Base-by-base conservation (phyloP, 2,888 invertebrate species). In the Pyrrhia umbra region DNA sequence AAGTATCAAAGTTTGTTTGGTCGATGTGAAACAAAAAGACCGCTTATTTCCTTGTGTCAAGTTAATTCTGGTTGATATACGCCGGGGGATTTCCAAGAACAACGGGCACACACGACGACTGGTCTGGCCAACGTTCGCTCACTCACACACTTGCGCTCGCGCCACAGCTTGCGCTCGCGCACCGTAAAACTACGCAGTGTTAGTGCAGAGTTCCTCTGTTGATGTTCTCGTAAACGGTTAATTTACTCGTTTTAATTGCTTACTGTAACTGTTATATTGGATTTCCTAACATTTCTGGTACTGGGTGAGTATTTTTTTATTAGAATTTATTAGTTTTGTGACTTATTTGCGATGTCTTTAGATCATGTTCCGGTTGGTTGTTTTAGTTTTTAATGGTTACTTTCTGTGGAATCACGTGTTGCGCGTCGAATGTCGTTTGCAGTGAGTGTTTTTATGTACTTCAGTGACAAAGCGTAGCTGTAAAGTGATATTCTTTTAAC, bases 61-160 rank as follows among this genome's bases (percentile, higher is more conserved):
- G 23, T 57, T 42, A 50, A 55, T 45, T 61, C 34, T 46, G 16
- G 46, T 49, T 63, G 39, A 65, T 70, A 60, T 61, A 69, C 72
- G 76, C 65, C 15, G 43, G 75, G 82, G 83, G 56, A 80, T 84
- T 86, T 85, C 86, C 85, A 71, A 81, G 85, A 85, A 83, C 60
- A 85, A 83, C 60, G 65, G 27, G 42, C 69, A 18, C 74, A 77
- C 79, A 79, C 74, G 63, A n/a, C n/a, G n/a, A n/a, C n/a, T n/a
- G 6, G 15, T 57, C n/a, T 20, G 39, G 30, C 61, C 58, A 57
- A 68, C 58, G 52, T 39, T 72, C 46, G 49, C 34, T 5, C 50
- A 39, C 57, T 50, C 55, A 55, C 49, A 21, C 52, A 54, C 64
- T 46, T 62, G 61, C 73, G 77, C 75, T 66, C 66, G 39, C 20